A percentile compares a stretch with the other conserved stretches of the same genome.
Evolutionary conservation across 2,888 invertebrate genomes (phyloP).

Genomic region (Tortricodes alternella): DNA sequence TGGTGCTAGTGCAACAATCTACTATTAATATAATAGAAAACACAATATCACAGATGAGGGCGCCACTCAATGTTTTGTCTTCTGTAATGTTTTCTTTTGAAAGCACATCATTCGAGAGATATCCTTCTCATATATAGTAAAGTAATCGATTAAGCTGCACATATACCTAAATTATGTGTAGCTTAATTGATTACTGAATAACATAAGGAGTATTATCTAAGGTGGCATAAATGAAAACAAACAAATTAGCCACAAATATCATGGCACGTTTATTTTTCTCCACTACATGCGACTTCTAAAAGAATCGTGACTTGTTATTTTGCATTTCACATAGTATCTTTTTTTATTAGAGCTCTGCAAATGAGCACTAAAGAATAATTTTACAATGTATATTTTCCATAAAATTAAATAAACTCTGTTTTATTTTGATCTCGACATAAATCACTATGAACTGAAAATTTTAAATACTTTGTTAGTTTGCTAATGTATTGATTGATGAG

Average conservation of each 20-base stretch:
- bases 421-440: constrained; percentile 80
- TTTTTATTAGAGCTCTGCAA: constrained; percentile 74
- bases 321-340: constrained; percentile 77
- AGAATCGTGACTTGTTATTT: constrained; percentile 83
- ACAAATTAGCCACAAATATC: constrained; percentile 78
- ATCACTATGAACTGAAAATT: constrained; percentile 79
- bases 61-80: no score
- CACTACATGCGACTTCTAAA: constrained; percentile 84
- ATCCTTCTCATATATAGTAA: no score
- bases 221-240: constrained; percentile 31
- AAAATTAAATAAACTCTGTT: constrained; percentile 83
- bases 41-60: no score
- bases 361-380: constrained; percentile 75
- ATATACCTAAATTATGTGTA: no score
- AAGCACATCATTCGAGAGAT: no score
- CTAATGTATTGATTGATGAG: constrained; percentile 81
- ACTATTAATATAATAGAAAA: no score
- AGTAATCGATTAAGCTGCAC: no score
- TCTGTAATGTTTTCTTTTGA: no score
- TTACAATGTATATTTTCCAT: constrained; percentile 79
- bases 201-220: background rate
- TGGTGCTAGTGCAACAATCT: no score
- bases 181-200: no score
- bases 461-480: constrained; percentile 78
- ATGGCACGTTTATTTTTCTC: constrained; percentile 84